Conservation (phyloP, 1,140 invertebrate genomes). For the Drosophila bocqueti region DNA sequence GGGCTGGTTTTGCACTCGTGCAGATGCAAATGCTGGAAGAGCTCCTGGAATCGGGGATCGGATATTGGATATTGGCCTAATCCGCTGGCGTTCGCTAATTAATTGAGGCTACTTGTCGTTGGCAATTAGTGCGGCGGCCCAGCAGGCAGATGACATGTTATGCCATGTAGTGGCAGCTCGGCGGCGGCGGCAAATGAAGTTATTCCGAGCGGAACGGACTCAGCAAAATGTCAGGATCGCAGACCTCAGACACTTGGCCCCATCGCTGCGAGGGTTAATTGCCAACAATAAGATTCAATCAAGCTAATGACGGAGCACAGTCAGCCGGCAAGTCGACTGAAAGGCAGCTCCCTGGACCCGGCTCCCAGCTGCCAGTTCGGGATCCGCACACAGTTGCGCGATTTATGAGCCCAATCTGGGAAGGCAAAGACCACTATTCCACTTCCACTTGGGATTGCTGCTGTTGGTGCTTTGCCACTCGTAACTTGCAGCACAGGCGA, state of each 20-base stretch:
- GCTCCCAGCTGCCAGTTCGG: constrained; percentile 11
- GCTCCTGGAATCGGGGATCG: neutral
- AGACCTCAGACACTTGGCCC: constrained; percentile 56
- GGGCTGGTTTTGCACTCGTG: constrained; percentile 20
- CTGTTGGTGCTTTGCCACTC: constrained; percentile 4
- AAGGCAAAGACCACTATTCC: constrained; percentile 14
- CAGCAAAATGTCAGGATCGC: constrained; percentile 20
- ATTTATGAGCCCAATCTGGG: constrained; percentile 66
- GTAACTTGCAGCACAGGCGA: constrained; percentile 31
- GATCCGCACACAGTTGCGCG: constrained; percentile 65
- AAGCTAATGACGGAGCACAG: constrained; percentile 76
- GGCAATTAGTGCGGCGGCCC: constrained; percentile 65
- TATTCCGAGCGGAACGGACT: constrained; percentile 48
- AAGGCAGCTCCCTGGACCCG: constrained; percentile 5
- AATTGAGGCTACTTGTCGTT: constrained; percentile 70
- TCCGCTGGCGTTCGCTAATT: constrained; percentile 73
- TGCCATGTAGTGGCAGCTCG: constrained; percentile 58
- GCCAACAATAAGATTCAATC: constrained; percentile 83
- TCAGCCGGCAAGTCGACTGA: constrained; percentile 25
- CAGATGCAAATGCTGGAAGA: constrained; percentile 49
- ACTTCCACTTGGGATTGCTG: constrained; percentile 15
- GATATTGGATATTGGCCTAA: constrained; percentile 37
- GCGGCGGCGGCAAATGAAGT: constrained; percentile 66
- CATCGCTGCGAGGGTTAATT: constrained; percentile 75
- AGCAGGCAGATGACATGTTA: constrained; percentile 74